These are phyloP conservation scores for Ips typographus DNA, from an alignment of 1,140 invertebrate genomes.

Conservation along the genomic window DNA sequence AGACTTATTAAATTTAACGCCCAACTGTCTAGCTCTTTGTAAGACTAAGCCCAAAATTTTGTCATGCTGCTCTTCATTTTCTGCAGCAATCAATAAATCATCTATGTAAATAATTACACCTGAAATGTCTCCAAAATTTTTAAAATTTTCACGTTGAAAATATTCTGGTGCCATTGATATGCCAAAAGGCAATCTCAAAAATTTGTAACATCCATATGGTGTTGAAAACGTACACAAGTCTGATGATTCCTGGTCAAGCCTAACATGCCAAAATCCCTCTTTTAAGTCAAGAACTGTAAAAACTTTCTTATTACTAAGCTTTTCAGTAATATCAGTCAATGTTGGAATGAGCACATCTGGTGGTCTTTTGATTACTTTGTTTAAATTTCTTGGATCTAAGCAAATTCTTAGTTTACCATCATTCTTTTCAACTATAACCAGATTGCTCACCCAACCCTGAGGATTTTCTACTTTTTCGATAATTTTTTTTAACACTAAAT, in stretches of 20 bases:
- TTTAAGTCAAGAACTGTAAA: constrained; percentile 1
- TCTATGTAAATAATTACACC: background rate
- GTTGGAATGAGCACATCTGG: constrained; percentile 2
- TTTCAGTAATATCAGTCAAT: background rate
- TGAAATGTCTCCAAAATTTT: background rate
- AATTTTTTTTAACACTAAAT: background rate
- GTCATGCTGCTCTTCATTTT: background rate
- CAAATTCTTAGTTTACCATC: constrained; percentile 1
- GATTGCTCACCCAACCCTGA: background rate
- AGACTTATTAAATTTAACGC: background rate
- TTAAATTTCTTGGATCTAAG: background rate
- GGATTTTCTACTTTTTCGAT: too few relatives aligned
- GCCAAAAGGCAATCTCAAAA: background rate
- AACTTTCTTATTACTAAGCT: background rate
- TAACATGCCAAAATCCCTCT: constrained; percentile 4
- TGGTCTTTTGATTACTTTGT: constrained; percentile 1
- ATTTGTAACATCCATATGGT: background rate
- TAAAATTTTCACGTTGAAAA: background rate
- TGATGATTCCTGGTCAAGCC: background rate
- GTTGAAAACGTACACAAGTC: background rate
- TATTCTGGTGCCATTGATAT: background rate
- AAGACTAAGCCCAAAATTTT: background rate
- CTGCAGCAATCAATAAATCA: background rate
- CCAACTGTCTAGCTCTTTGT: background rate
- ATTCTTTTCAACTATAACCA: background rate